phyloP scores from a whole-genome alignment of 2,888 invertebrate genomes.

The Erynnis tages region DNA sequence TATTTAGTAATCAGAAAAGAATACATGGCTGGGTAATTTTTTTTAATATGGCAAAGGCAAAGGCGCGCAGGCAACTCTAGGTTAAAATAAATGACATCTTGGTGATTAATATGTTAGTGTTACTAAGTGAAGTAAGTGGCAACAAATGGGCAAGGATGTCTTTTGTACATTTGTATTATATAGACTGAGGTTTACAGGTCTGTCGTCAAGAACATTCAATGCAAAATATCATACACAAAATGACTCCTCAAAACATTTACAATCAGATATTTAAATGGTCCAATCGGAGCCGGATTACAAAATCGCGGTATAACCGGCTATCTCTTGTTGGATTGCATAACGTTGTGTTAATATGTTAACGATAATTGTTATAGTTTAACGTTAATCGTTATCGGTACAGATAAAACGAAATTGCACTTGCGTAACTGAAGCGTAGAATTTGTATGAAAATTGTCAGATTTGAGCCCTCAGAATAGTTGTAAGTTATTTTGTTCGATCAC shows the following conservation, averaged over 20 bases:
- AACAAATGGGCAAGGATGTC: no score
- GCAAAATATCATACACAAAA: neutral
- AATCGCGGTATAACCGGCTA: conserved; percentile 10
- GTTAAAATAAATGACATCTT: no score
- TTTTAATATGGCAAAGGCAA: no score
- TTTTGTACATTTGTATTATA: no score
- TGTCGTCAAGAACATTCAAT: no score
- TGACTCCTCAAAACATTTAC: neutral
- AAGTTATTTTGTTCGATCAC: no score
- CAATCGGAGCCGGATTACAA: conserved; percentile 1
- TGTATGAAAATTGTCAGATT: conserved; percentile 3
- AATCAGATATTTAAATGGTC: neutral
- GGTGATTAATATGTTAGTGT: no score
- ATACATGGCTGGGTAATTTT: no score
- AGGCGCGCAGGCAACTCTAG: no score
- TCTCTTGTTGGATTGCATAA: conserved; percentile 17
- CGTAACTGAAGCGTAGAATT: neutral
- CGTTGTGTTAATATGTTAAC: conserved; percentile 17
- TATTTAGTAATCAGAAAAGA: no score
- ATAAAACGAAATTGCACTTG: conserved; percentile 16
- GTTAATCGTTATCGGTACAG: conserved; percentile 13
- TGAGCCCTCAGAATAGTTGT: neutral
- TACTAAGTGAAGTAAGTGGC: no score
- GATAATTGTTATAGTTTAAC: conserved; percentile 14
- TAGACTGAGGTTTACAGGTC: no score